Evolutionary conservation across 2,888 invertebrate genomes (phyloP), one percentile per base, ranked within the genome.

Genomic region (Clunio marinus): DNA sequence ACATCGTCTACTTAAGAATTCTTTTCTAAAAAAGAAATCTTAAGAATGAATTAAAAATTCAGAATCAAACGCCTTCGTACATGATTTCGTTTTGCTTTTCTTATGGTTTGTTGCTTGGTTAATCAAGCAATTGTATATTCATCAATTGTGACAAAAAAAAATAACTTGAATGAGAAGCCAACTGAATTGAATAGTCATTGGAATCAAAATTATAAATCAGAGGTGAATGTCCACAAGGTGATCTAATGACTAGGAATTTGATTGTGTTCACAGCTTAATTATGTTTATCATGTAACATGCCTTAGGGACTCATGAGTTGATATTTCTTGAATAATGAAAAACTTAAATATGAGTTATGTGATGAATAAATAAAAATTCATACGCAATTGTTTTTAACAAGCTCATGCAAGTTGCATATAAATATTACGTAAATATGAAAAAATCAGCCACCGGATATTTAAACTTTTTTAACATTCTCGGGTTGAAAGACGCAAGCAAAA

Each of bases 61-160:
- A 20, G 7, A 51, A 51, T 17, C 22, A 22, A 46, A 65, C 63
- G 46, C 63, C 63, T 65, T 46, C 41, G 46, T 17, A 35, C 13
- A 62, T 20, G 24, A 51, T 51, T 51, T 4, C 41, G 4, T 22
- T 51, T n/a, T n/a, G n/a, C n/a, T n/a, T n/a, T n/a, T n/a, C n/a
- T n/a, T n/a, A n/a, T n/a, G n/a, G n/a, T n/a, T n/a, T n/a, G n/a
- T n/a, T 22, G 5, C 22, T 17, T 51, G 51, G 63, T 27, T 65
- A 65, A 65, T 65, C 63, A 65, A 46, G 27, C 63, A 41, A 46
- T 65, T 65, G 45, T 65, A 22, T 22, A 45, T 63, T 63, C 63
- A 63, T 41, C 41, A 45, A 25, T 63, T 63, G 63, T 63, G 63
- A 63, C 63, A 17, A 51, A 51, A 51, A 22, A n/a, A n/a, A n/a